Evolutionary conservation across 1,140 invertebrate genomes (phyloP), one percentile per base, ranked within the genome.

Genomic region (Ylistrum balloti): DNA sequence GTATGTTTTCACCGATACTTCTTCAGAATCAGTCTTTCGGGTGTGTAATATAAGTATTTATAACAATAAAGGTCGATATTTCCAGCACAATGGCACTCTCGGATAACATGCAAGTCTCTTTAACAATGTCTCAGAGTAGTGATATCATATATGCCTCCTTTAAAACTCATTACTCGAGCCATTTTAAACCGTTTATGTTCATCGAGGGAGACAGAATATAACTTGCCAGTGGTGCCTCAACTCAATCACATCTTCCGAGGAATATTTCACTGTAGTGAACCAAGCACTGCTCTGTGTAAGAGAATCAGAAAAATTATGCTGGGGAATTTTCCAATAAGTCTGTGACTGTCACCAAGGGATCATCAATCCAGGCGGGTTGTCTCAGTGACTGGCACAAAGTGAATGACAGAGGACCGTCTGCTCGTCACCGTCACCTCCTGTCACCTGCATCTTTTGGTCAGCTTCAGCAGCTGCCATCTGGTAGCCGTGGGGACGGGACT

Each of bases 401-500:
- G 56, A 74, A 74, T 74, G 56, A 74, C 56, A 74, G 56, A 74
- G 56, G n/a, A 28, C 56, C 56, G 56, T 74, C 56, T 74, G 56
- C 56, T 74, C 56, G 9, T 28, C n/a, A 74, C 56, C 56, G 56
- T 74, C 56, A 74, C 56, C 56, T 74, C n/a, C 56, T 74, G 56
- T 74, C 56, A 74, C 56, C 56, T 74, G 56, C 56, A 74, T 74
- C 56, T 74, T 74, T 74, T 74, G 56, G 56, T 17, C 56, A 74
- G 56, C 56, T 28, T 74, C 56, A 74, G 56, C 56, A 74, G 56
- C 56, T 74, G 56, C 56, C 56, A 74, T 74, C 56, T 74, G 56
- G 56, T 74, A 74, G 56, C 56, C 56, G 56, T 74, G 56, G 56
- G 56, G 56, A 74, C 56, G 56, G 56, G 56, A 74, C 56, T 74